Conservation (phyloP, 2,797 vertebrate genomes). For the Sylvilagus floridanus region DNA sequence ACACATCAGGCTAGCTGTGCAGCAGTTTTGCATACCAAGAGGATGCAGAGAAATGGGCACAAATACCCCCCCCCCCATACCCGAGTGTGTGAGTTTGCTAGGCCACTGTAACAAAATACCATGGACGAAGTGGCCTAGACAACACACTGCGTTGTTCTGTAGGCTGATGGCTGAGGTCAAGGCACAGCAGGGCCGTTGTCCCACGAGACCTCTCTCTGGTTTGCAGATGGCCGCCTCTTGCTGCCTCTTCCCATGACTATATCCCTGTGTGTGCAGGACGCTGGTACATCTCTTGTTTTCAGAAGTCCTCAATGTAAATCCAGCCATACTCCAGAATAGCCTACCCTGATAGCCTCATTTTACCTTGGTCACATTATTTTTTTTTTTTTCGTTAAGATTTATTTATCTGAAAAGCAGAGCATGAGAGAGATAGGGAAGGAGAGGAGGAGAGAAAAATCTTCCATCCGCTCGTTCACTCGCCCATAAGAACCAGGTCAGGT, state of each 20-base stretch:
- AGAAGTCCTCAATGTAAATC: not conserved
- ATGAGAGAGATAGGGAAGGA: too few species aligned
- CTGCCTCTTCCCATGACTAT: not conserved
- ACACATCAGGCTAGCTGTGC: not conserved
- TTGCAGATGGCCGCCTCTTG: not conserved
- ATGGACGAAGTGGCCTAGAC: not conserved
- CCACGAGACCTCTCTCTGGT: not conserved
- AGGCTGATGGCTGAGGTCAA: rapidly evolving
- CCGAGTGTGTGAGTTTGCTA: not conserved
- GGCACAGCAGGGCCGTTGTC: not conserved
- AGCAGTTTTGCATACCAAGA: not conserved
- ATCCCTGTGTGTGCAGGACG: not conserved
- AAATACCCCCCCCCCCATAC: too few species aligned
- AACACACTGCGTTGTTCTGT: not conserved
- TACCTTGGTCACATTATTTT: not conserved
- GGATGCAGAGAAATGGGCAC: not conserved
- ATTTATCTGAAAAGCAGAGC: too few species aligned
- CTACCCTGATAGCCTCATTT: not conserved
- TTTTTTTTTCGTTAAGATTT: too few species aligned
- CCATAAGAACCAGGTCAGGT: too few species aligned
- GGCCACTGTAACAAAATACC: not conserved
- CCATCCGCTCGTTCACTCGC: too few species aligned
- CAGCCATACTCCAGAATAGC: not conserved
- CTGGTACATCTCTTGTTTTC: not conserved
- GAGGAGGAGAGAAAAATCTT: too few species aligned